A percentile compares a stretch with the other conserved stretches of the same genome.
Conservation (phyloP, 2,113 vertebrate genomes). For the Pipa parva region DNA sequence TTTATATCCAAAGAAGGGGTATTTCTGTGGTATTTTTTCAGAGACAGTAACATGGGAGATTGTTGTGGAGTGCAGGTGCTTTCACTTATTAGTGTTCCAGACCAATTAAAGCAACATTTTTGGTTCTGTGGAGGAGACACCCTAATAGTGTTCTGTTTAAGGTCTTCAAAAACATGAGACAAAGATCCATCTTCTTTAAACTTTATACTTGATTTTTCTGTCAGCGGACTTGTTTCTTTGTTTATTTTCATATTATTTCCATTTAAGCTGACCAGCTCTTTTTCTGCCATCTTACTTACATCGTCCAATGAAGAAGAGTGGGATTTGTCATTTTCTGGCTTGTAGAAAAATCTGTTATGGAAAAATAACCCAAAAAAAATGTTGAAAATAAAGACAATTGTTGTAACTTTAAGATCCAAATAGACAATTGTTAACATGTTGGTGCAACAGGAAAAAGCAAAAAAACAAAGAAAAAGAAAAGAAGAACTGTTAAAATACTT, state of each 20-base stretch:
- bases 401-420: too few species aligned
- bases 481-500: too few species aligned
- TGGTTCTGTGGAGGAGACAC: conserved; percentile 47
- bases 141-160: conserved; percentile 12
- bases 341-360: conserved; percentile 74
- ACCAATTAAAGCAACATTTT: conserved; percentile 66
- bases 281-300: conserved; percentile 29
- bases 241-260: conserved; percentile 28
- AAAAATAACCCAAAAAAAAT: background rate
- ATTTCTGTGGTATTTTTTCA: conserved; percentile 64
- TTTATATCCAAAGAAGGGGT: conserved; percentile 11
- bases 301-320: conserved; percentile 25
- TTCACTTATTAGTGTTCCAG: conserved; percentile 46
- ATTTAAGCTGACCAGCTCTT: background rate
- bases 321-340: background rate
- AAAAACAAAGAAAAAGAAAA: too few species aligned
- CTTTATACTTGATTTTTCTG: background rate
- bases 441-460: too few species aligned
- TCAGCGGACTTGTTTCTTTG: conserved; percentile 29
- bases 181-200: conserved; percentile 12
- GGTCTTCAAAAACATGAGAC: conserved; percentile 36
- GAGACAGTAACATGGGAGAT: conserved; percentile 41
- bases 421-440: too few species aligned
- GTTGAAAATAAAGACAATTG: too few species aligned
- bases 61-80: conserved; percentile 34